These are phyloP conservation scores for Lasioglossum albipes DNA, from an alignment of 1,140 invertebrate genomes.

Conservation along the genomic window DNA sequence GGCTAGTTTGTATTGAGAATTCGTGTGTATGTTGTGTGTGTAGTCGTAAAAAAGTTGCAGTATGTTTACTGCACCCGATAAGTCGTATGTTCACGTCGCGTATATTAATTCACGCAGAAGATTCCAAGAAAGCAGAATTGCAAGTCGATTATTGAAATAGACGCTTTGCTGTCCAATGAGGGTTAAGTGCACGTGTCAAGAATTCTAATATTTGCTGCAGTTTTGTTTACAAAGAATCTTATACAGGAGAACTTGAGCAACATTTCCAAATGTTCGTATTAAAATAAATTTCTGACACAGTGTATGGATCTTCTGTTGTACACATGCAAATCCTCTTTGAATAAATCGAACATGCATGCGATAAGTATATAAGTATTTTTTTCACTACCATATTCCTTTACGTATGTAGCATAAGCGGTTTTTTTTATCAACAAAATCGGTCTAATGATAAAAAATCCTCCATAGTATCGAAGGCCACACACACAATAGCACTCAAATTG, in stretches of 20 bases:
- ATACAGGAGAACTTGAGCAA: constrained; percentile 11
- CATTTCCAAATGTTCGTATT: constrained; percentile 37
- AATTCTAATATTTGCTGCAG: constrained; percentile 36
- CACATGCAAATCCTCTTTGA: constrained; percentile 74
- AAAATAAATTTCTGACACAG: constrained; percentile 55
- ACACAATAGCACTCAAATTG: constrained; percentile 68
- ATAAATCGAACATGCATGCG: constrained; percentile 70
- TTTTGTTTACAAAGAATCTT: constrained; percentile 32
- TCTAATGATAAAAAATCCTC: constrained; percentile 23
- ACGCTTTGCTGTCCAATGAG: constrained; percentile 43
- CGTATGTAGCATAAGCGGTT: constrained; percentile 32
- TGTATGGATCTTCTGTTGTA: constrained; percentile 74
- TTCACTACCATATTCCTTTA: constrained; percentile 52
- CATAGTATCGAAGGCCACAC: constrained; percentile 64
- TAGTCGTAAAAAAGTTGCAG: constrained; percentile 72
- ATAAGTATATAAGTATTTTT: constrained; percentile 47
- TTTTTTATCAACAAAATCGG: constrained; percentile 15
- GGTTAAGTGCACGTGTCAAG: constrained; percentile 48
- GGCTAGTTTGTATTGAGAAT: constrained; percentile 76
- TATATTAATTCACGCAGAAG: constrained; percentile 47
- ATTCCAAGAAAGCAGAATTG: constrained; percentile 50
- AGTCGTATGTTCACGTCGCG: constrained; percentile 42
- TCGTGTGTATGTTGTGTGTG: constrained; percentile 80
- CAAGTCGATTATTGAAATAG: constrained; percentile 48
- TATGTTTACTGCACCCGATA: constrained; percentile 50